Evolutionary conservation across 2,888 invertebrate genomes (phyloP).

Genomic region (Mimumesa dahlbomi): DNA sequence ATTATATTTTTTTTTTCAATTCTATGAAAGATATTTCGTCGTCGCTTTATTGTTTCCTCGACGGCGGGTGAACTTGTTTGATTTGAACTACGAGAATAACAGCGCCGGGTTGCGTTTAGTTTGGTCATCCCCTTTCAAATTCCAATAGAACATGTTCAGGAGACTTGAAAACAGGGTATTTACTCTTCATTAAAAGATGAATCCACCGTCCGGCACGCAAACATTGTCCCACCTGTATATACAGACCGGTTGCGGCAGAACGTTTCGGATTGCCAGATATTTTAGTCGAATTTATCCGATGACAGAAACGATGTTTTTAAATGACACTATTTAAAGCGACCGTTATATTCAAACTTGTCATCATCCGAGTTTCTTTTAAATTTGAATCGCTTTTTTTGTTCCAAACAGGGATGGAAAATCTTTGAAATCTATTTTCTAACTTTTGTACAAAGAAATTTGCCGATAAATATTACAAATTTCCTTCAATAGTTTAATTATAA

Average conservation of each 20-base stretch:
- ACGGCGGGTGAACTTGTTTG: neutral
- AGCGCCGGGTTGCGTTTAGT: neutral
- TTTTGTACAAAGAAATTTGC: too few relatives aligned
- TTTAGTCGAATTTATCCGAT: conserved; percentile 21
- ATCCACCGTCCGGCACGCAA: conserved; percentile 12
- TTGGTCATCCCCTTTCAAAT: conserved; percentile 1
- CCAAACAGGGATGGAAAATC: too few relatives aligned
- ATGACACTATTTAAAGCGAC: too few relatives aligned
- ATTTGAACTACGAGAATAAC: neutral
- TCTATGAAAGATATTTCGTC: too few relatives aligned
- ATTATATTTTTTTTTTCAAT: too few relatives aligned
- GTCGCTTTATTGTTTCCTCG: too few relatives aligned
- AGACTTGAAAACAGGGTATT: conserved; percentile 3
- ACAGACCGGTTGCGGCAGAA: neutral
- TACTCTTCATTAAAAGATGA: conserved; percentile 28
- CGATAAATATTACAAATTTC: too few relatives aligned
- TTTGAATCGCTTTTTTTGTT: too few relatives aligned
- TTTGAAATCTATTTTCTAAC: too few relatives aligned
- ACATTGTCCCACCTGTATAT: conserved; percentile 1
- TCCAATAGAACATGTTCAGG: neutral
- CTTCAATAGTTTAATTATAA: neutral
- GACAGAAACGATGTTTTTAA: neutral
- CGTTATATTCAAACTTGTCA: too few relatives aligned
- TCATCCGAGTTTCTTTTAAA: too few relatives aligned
- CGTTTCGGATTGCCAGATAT: neutral